These are phyloP conservation scores for Tipula vernalis DNA, from an alignment of 2,888 invertebrate genomes.

Conservation along the genomic window DNA sequence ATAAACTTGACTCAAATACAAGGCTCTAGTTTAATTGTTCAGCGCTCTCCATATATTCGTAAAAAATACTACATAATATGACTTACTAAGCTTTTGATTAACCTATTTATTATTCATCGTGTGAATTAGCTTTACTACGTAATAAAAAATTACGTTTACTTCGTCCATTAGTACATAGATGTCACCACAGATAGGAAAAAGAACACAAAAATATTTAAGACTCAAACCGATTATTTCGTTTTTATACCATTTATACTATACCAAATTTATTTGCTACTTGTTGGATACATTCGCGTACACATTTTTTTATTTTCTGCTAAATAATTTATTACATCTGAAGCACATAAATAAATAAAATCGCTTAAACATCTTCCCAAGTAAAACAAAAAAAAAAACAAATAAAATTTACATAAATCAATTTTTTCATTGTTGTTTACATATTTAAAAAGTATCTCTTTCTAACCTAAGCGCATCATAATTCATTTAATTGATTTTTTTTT, in stretches of 20 bases:
- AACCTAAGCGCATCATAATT: not conserved
- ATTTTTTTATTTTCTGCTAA: not conserved
- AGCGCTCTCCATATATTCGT: not conserved
- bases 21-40: not conserved
- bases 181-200: not conserved
- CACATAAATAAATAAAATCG: slow-evolving; percentile 1
- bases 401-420: not conserved
- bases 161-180: not conserved
- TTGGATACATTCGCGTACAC: not conserved
- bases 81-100: too few species aligned
- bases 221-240: not conserved
- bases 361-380: not conserved
- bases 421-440: not conserved
- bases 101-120: not conserved
- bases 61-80: too few species aligned
- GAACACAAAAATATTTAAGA: not conserved
- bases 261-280: not conserved
- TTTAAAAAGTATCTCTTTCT: not conserved
- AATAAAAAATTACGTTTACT: not conserved
- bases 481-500: not conserved
- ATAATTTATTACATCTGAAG: not conserved
- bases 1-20: not conserved
- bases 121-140: not conserved
- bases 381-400: not conserved
- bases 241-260: not conserved